Conservation (phyloP, 1,140 invertebrate genomes). For the Scaptomyza graminum region DNA sequence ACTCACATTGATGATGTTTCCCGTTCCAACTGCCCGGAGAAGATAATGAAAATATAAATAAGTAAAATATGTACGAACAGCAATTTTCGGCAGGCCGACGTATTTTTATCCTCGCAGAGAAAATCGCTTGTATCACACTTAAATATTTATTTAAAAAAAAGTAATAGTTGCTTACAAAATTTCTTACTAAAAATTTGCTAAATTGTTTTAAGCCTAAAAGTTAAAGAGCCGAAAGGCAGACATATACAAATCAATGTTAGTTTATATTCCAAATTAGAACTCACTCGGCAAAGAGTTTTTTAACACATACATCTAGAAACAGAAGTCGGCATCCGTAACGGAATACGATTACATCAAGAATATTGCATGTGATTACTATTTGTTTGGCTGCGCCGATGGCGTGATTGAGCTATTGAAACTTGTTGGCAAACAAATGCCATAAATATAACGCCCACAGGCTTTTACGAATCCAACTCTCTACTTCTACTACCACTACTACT, state of each 20-base stretch:
- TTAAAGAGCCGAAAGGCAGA: too few species aligned
- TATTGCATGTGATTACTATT: conserved; percentile 53
- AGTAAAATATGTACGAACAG: not conserved
- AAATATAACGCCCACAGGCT: conserved; percentile 69
- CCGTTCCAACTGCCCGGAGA: conserved; percentile 43
- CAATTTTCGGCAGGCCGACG: not conserved
- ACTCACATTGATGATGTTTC: conserved; percentile 76
- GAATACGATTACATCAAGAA: conserved; percentile 13
- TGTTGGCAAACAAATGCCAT: conserved; percentile 81
- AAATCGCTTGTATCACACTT: too few species aligned
- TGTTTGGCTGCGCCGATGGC: conserved; percentile 45
- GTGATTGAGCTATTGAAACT: conserved; percentile 80
- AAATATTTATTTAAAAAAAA: too few species aligned
- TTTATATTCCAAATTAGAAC: conserved; percentile 5
- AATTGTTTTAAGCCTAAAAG: not conserved
- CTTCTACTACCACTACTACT: not conserved
- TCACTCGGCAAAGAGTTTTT: not conserved
- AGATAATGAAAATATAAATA: not conserved
- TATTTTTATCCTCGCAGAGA: not conserved
- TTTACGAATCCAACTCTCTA: not conserved
- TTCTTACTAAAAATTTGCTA: not conserved
- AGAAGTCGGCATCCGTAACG: not conserved
- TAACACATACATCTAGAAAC: not conserved
- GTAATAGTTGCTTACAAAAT: too few species aligned
- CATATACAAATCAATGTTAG: too few species aligned